Base-by-base conservation (phyloP, 2,113 vertebrate genomes). In the Gallinago media region DNA sequence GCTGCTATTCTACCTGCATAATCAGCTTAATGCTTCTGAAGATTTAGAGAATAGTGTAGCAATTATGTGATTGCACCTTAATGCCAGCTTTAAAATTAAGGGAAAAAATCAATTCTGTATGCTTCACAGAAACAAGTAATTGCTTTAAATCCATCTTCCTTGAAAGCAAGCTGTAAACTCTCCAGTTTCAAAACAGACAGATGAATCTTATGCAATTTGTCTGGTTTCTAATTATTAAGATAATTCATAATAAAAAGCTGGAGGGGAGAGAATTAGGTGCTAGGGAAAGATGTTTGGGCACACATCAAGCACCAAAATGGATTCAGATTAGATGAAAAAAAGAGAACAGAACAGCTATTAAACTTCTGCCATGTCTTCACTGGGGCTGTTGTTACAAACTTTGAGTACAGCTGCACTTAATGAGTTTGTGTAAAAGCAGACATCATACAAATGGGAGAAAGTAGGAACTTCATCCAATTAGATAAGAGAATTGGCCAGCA, bases 371-470 rank as follows among this genome's bases (percentile, higher is more conserved):
- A 55, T 14, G 50, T 68, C 92, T 93, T 96, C 92, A 93, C 73
- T 91, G 73, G 44, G n/a, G 26, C 78, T 87, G 76, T 92, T 96
- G 87, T 95, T 94, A 94, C 44, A 86, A 92, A 91, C 70, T 96
- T 94, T 32, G 94, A 97, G 94, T 87, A 77, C 94, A 97, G 95
- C 96, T 97, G 91, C 85, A 88, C 91, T 97, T 97, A 97, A 97
- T 97, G 96, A 97, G 92, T 95, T 96, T 97, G 92, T 95, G 55
- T 93, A 97, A 96, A 95, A 96, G 84, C 97, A 97, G 84, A 63
- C 65, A 92, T 96, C 88, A 72, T 74, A 86, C 79, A 95, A 91
- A 94, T 81, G 91, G 86, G 90, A 96, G 94, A 97, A 95, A 97
- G 92, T 14, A 42, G 77, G 89, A 94, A 89, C 92, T 92, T 67